Base-by-base conservation (phyloP, 1,140 invertebrate genomes). In the Drosophila varians region DNA sequence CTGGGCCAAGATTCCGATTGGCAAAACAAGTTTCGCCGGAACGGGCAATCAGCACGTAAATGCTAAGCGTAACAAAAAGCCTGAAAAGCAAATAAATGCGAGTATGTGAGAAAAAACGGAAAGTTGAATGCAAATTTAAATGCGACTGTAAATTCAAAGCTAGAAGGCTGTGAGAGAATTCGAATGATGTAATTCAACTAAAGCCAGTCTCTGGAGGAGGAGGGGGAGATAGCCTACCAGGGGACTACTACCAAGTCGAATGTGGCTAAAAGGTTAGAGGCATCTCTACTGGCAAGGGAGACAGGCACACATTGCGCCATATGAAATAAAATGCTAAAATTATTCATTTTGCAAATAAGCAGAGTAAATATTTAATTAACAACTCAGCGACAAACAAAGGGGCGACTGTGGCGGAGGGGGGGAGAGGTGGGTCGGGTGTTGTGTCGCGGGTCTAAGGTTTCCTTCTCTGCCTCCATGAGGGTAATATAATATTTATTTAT, bases 271-370 rank as follows among this genome's bases (percentile, higher is more conserved):
- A 82, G 65, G 56, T 57, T 52, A 25, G 42, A 34, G 46, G 46
- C 57, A 36, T 1, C 18, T 18, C 69, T n/a, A n/a, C n/a, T 62
- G 54, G 16, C 40, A 9, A 26, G n/a, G 40, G 53, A 21, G 4
- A 26, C 11, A 21, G 16, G 16, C 14, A 70, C 47, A 52, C 52
- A 58, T 46, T 72, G 62, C 54, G 62, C 42, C 49, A 56, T 82
- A 57, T 58, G 73, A 79, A 86, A 86, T 87, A 87, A 86, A 86
- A 86, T 86, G 77, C 82, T 86, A 66, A 86, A 86, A 80, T 86
- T 86, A 86, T 87, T 86, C 80, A 86, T 86, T 86, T 86, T 86
- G 80, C 80, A 86, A 86, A 86, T 86, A 86, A 86, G 80, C 80
- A 87, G 82, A 54, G 82, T 86, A 86, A 86, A 86, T 86, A 87